phyloP scores from a whole-genome alignment of 2,113 vertebrate species.

The Leptocoma aspasia region DNA sequence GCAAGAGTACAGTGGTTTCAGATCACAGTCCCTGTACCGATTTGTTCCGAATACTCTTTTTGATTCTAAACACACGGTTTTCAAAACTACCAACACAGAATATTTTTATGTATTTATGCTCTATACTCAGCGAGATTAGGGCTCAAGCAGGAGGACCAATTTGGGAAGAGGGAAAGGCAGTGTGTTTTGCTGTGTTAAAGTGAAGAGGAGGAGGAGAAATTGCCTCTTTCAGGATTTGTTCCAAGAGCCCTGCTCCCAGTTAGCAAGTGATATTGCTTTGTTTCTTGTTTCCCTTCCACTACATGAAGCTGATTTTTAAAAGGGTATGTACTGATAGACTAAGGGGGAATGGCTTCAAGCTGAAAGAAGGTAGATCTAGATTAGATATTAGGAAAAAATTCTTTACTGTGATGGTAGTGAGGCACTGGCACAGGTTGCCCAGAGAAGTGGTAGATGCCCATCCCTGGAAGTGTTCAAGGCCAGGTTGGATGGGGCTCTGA shows the following conservation, averaged over 20 bases:
- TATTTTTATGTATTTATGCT: neutral
- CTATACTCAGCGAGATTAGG: rapidly evolving
- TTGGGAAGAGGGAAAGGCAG: neutral
- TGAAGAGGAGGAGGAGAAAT: neutral
- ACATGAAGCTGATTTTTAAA: neutral
- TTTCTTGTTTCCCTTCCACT: neutral
- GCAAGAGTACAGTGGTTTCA: neutral
- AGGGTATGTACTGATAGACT: neutral
- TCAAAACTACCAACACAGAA: neutral
- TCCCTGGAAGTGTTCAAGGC: neutral
- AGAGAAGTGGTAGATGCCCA: neutral
- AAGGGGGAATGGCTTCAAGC: neutral
- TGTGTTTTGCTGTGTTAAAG: neutral
- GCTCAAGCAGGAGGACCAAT: neutral
- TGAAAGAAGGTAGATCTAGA: neutral
- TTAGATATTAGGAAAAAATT: neutral
- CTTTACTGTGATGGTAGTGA: neutral
- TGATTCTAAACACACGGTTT: neutral
- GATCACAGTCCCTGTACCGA: neutral
- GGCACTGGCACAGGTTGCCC: neutral
- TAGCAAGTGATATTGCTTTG: neutral
- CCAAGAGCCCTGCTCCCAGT: neutral
- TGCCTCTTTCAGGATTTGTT: neutral
- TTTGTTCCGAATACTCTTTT: neutral
- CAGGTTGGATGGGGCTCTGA: neutral